Conservation (phyloP, 2,888 invertebrate genomes). For the Pandemis cinnamomeana region DNA sequence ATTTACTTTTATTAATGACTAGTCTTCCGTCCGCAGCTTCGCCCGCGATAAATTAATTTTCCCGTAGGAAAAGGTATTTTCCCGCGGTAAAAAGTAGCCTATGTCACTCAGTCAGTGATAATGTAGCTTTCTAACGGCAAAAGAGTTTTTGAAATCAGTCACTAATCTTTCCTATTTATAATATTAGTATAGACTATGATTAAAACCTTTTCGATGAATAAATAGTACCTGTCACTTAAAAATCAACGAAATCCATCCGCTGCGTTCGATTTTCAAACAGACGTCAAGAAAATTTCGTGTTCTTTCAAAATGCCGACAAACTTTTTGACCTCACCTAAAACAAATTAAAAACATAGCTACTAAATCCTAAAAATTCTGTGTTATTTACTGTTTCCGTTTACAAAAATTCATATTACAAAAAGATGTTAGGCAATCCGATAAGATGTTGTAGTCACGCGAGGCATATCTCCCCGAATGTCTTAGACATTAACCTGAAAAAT, state of each 20-base stretch:
- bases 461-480: conserved; percentile 52
- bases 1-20: too few species aligned
- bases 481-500: conserved; percentile 50
- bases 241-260: background rate
- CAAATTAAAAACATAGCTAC: conserved; percentile 57
- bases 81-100: too few species aligned
- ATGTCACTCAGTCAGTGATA: too few species aligned
- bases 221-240: background rate
- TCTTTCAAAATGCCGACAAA: conserved; percentile 50
- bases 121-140: too few species aligned
- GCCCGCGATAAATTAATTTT: too few species aligned
- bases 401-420: conserved; percentile 43
- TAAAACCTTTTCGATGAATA: too few species aligned
- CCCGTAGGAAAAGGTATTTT: too few species aligned
- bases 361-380: conserved; percentile 53
- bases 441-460: conserved; percentile 56
- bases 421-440: conserved; percentile 59
- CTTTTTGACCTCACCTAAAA: conserved; percentile 55
- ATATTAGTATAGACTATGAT: background rate
- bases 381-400: conserved; percentile 44
- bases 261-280: conserved; percentile 42
- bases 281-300: conserved; percentile 53
- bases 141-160: too few species aligned
- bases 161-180: too few species aligned
- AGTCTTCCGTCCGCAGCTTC: too few species aligned